Evolutionary conservation across 2,797 vertebrate genomes (phyloP), one percentile per base, ranked within the genome.

Genomic region (Sparus aurata): DNA sequence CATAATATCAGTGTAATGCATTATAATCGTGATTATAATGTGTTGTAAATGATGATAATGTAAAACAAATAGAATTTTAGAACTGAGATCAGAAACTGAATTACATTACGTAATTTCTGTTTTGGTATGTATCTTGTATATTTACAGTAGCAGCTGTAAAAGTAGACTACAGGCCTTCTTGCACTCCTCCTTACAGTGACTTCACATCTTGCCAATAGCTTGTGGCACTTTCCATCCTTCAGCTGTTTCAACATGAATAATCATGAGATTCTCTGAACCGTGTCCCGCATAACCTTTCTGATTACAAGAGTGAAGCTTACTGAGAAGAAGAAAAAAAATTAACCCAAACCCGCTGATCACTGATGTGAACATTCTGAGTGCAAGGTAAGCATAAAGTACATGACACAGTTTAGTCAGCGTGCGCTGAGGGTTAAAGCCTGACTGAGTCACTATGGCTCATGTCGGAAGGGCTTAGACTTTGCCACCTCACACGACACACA

Each of bases 381-480:
- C 75, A 77, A 52, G 55, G 68, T 60, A 75, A 75, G 81, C 58
- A 85, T 61, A 84, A 80, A 63, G 58, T 57, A 52, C 61, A 76
- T 45, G 47, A 57, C 63, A 52, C 54, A 61, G 73, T 91, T 88
- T 79, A 80, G 82, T 80, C 80, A 82, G 38, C 12, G 58, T 64
- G 79, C 62, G 75, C 63, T 45, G 59, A 77, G 83, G 89, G 79
- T 91, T 85, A 85, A 84, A 84, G 82, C 69, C 82, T 54, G 77
- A 70, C 77, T 90, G 83, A 92, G 83, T 89, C 86, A 86, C 89
- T 82, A 75, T 75, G 87, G 86, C 66, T 88, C 67, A 69, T 83
- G 92, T 91, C 91, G 85, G 74, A 87, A 82, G 62, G 55, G 81
- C 82, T 93, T 80, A 89, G 84, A 87, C 67, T 85, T 83, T n/a